Conservation (phyloP, 2,797 vertebrate genomes). For the Prunella strophiata region DNA sequence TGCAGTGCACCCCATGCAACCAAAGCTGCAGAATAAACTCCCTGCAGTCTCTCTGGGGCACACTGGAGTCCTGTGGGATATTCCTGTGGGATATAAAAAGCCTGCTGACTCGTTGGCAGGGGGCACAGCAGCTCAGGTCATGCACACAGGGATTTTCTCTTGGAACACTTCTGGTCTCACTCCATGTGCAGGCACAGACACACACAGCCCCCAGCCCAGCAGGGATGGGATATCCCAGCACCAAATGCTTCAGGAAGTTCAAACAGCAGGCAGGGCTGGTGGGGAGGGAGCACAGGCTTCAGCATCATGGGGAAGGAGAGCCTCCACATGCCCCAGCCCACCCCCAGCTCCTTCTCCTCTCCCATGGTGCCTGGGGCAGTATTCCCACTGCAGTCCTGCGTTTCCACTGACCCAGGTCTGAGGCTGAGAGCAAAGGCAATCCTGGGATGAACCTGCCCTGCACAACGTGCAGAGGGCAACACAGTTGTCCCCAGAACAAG, state of each 20-base stretch:
- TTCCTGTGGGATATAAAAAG: constrained; percentile 62
- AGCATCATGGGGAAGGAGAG: fast-evolving
- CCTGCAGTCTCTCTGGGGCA: neutral
- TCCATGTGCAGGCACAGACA: neutral
- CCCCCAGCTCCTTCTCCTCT: neutral
- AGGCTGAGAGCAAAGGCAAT: neutral
- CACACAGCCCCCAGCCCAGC: neutral
- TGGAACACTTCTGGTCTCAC: neutral
- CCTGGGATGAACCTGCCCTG: neutral
- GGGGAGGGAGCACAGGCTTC: neutral
- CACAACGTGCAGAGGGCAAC: neutral
- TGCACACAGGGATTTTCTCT: neutral
- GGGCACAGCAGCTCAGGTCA: constrained; percentile 43
- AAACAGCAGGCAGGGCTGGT: neutral
- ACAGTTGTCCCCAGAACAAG: neutral
- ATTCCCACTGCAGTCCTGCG: neutral
- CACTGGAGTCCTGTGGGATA: constrained; percentile 21
- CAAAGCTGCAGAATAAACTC: neutral
- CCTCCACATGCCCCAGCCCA: neutral
- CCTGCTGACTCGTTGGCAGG: constrained; percentile 59
- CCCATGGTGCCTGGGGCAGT: neutral
- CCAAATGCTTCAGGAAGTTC: neutral
- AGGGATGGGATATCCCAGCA: neutral
- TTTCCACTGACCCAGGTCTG: neutral
- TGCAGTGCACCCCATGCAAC: neutral